phyloP scores from a whole-genome alignment of 1,140 invertebrate species.

The Zaprionus gabonicus region DNA sequence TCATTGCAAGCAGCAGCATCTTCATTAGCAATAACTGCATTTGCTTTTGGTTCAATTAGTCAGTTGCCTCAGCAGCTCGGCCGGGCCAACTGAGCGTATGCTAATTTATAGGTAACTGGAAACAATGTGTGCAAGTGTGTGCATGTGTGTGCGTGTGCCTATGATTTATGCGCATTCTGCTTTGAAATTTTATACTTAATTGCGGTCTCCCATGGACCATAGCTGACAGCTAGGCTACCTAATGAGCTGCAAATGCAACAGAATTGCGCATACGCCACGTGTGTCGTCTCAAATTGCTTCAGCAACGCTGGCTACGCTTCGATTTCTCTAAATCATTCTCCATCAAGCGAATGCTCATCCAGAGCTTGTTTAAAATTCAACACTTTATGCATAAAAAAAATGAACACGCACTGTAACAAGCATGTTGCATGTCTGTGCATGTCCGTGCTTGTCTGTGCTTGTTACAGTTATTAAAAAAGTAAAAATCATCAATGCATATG shows the following conservation, averaged over 20 bases:
- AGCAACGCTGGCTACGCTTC: not conserved
- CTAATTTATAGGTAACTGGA: conserved; percentile 52
- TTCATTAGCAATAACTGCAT: conserved; percentile 33
- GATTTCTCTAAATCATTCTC: not conserved
- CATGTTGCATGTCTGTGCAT: not conserved
- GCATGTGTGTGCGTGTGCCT: not conserved
- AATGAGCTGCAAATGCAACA: conserved; percentile 35
- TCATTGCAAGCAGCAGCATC: conserved; percentile 11
- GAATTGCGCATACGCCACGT: conserved; percentile 42
- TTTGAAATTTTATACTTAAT: conserved; percentile 40
- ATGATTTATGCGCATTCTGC: conserved; percentile 46
- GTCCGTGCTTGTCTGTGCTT: not conserved
- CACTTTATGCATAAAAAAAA: not conserved
- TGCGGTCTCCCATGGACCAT: conserved; percentile 26
- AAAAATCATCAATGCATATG: conserved; percentile 44
- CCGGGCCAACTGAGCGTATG: conserved; percentile 18
- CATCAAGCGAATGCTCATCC: not conserved
- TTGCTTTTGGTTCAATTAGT: conserved; percentile 66
- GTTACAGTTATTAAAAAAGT: conserved; percentile 25
- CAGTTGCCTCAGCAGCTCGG: conserved; percentile 31
- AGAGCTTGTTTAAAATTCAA: not conserved
- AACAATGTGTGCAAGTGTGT: not conserved
- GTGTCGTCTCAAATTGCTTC: not conserved
- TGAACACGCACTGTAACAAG: not conserved
- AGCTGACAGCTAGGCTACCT: conserved; percentile 5